These are phyloP conservation scores for Hepsetus odoe DNA, from an alignment of 2,113 vertebrate species.

Conservation along the genomic window DNA sequence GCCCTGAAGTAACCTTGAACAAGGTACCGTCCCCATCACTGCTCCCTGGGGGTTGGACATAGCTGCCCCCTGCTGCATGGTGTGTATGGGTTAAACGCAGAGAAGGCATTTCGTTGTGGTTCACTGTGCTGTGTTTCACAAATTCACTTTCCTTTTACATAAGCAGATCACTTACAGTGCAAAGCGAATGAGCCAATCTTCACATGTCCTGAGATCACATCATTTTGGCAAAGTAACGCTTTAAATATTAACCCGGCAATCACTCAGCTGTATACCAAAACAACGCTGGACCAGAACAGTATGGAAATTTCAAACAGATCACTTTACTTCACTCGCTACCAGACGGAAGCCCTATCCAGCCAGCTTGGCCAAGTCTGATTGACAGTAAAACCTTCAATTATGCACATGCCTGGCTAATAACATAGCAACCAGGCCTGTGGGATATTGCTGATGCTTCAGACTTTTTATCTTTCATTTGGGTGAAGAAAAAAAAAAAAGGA, in stretches of 20 bases:
- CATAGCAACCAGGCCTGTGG: conserved; percentile 21
- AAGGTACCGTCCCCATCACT: too few relatives aligned
- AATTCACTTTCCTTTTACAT: too few relatives aligned
- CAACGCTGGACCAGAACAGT: neutral
- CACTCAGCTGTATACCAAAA: neutral
- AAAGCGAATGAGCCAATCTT: too few relatives aligned
- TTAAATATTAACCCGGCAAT: neutral
- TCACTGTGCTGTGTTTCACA: too few relatives aligned
- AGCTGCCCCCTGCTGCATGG: too few relatives aligned
- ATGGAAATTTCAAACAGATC: neutral
- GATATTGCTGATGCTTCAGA: conserved; percentile 63
- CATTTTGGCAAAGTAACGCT: too few relatives aligned
- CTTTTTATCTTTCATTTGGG: conserved; percentile 44
- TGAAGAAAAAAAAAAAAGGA: conserved; percentile 20
- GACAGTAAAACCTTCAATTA: conserved; percentile 33
- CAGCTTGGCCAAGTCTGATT: conserved; percentile 31
- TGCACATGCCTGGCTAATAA: conserved; percentile 35
- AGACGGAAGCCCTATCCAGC: neutral
- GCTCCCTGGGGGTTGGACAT: too few relatives aligned
- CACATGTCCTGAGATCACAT: too few relatives aligned
- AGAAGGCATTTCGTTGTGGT: too few relatives aligned
- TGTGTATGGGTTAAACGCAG: too few relatives aligned
- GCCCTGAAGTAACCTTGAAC: too few relatives aligned
- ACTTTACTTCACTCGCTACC: neutral
- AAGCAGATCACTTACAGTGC: too few relatives aligned